Evolutionary conservation across 1,140 invertebrate genomes (phyloP), one percentile per base, ranked within the genome.

Genomic region (Heliconius eleuchia): DNA sequence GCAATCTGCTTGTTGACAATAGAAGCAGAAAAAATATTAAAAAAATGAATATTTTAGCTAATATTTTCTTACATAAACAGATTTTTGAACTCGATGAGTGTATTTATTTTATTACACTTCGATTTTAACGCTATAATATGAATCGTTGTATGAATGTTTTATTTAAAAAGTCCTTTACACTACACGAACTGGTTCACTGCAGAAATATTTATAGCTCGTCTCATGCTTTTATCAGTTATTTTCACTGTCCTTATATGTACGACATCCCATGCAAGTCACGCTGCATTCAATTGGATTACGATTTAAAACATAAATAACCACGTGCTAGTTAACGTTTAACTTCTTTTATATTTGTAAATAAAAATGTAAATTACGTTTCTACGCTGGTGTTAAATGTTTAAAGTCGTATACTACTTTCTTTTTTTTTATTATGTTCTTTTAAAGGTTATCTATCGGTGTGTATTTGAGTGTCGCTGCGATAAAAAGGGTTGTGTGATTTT

Each of bases 151-250:
- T 66, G 23, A 66, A 23, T 78, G 73, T 78, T 77, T 78, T 78
- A 78, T 79, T 79, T 71, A 76, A 76, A 76, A 76, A 46, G 6
- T 57, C n/a, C 73, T 79, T 79, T 73, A 6, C 60, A 42, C 60
- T 74, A 71, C 34, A 79, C 77, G 66, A 50, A 39, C 60, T 60
- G 78, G 73, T 76, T 52, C 74, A 75, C 76, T 76, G 74, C 52
- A 73, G 70, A 55, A 80, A 80, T 76, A 80, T 80, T 80, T 80
- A 80, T 80, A 55, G 74, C 60, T 57, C 73, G 66, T 72, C 76
- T 46, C 46, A 52, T 76, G 71, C 66, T 76, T 66, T 76, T 76
- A 73, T 80, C 55, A 66, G 74, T 80, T 27, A 80, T 80, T 80
- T 52, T 42, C 70, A 74, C 74, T 39, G 66, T 52, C 70, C 42